Conservation (phyloP, 2,797 vertebrate species). For the Halcyon leucocephala region DNA sequence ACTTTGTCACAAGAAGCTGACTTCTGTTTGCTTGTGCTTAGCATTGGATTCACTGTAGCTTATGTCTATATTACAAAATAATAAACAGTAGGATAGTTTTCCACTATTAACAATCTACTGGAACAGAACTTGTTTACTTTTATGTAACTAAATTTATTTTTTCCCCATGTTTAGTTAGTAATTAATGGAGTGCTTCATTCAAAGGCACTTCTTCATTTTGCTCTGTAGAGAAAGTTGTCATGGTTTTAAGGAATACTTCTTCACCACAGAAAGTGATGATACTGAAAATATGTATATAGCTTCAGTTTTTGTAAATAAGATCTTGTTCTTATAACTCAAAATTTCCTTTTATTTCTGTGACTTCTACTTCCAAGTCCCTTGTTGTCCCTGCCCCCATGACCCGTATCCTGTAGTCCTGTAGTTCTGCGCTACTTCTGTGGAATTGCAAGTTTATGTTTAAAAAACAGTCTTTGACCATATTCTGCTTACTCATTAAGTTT, state of each 20-base stretch:
- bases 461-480: neutral
- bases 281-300: neutral
- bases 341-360: neutral
- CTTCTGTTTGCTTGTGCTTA: neutral
- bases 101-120: neutral
- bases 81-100: neutral
- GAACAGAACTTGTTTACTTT: neutral
- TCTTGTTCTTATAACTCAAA: neutral
- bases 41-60: neutral
- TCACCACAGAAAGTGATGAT: neutral
- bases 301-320: neutral
- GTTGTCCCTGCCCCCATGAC: neutral
- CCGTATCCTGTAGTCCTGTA: rapidly evolving
- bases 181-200: neutral
- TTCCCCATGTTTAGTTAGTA: neutral
- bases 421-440: neutral
- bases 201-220: neutral
- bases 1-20: neutral
- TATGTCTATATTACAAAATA: neutral
- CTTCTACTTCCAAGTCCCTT: neutral
- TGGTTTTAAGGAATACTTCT: neutral
- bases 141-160: neutral
- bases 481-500: neutral
- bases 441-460: neutral
- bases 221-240: neutral